Evolutionary conservation across 2,113 vertebrate species (phyloP), one percentile per base, ranked within the genome.

Genomic region (Chaenogobius annularis): DNA sequence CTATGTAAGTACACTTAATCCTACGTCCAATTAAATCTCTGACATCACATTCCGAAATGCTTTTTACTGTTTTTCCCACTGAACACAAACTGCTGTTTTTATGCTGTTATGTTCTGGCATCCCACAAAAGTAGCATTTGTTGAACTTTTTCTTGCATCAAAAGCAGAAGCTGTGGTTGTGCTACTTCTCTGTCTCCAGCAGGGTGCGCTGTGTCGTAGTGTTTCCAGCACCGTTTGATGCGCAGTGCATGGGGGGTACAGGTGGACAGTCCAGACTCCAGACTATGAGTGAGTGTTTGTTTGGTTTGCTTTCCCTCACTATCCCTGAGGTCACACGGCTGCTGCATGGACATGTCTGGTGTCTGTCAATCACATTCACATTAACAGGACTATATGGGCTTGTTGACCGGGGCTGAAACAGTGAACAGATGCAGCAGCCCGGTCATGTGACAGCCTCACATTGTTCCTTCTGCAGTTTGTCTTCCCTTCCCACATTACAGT

Each of bases 141-240:
- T 11, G 14, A 63, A n/a, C 15, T 63, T 44, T 26, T 58, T 19
- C 13, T 1, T 56, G 20, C 46, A 4, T 62, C 66, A 19, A 13
- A 13, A 35, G 22, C 22, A 44, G 13, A 40, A 35, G 35, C 12
- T 46, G 52, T 20, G 55, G 46, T 12, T 88, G 87, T 84, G 73
- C 19, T 88, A 61, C 58, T 5, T 3, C 10, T 1, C 20, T 66
- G 44, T 26, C 5, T 75, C 89, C 89, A 91, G 82, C 76, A 77
- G 89, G 89, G 80, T 85, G 81, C 77, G 75, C 85, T 88, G 83
- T 80, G 83, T 64, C 74, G 86, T 83, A 91, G 89, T 87, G 77
- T 87, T 89, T 87, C 46, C 68, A 73, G 68, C 72, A 10, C 70
- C 64, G 76, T 76, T 47, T 75, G 52, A 70, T 75, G 69, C 64